Conservation (phyloP, 2,888 invertebrate genomes). For the Oeneis ivallda region DNA sequence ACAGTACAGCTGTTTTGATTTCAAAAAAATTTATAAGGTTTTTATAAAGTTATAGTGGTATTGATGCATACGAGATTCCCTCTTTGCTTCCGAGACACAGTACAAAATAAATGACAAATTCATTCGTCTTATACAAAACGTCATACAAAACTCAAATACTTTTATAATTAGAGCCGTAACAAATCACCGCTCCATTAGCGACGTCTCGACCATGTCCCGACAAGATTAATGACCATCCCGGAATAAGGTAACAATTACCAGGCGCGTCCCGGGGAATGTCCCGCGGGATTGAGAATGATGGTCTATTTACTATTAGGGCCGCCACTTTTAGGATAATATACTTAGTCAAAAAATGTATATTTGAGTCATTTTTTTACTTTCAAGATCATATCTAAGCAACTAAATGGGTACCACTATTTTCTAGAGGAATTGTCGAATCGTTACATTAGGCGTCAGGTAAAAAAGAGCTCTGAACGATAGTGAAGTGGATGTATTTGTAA, state of each 20-base stretch:
- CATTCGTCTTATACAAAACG: not conserved
- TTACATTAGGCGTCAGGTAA: too few relatives aligned
- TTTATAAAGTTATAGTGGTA: too few relatives aligned
- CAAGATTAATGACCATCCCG: constrained; percentile 62
- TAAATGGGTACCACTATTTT: too few relatives aligned
- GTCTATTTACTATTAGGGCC: constrained; percentile 11
- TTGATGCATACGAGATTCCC: too few relatives aligned
- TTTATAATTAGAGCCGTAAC: constrained; percentile 57
- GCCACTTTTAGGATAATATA: not conserved
- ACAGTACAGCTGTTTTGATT: too few relatives aligned
- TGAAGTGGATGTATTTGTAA: too few relatives aligned
- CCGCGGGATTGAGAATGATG: constrained; percentile 16
- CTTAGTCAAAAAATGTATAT: too few relatives aligned
- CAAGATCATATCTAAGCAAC: too few relatives aligned
- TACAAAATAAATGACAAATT: not conserved
- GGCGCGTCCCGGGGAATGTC: constrained; percentile 39
- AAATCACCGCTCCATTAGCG: constrained; percentile 70
- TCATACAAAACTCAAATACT: constrained; percentile 35
- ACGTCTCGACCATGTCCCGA: constrained; percentile 53
- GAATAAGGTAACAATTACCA: constrained; percentile 68
- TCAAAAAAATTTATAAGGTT: too few relatives aligned
- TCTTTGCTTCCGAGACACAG: not conserved
- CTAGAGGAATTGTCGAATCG: too few relatives aligned
- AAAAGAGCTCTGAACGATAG: too few relatives aligned
- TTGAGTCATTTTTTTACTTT: not conserved